A percentile compares a stretch with the other conserved stretches of the same genome.
Evolutionary conservation across 1,140 invertebrate genomes (phyloP).

Genomic region (Microvelia longipes): DNA sequence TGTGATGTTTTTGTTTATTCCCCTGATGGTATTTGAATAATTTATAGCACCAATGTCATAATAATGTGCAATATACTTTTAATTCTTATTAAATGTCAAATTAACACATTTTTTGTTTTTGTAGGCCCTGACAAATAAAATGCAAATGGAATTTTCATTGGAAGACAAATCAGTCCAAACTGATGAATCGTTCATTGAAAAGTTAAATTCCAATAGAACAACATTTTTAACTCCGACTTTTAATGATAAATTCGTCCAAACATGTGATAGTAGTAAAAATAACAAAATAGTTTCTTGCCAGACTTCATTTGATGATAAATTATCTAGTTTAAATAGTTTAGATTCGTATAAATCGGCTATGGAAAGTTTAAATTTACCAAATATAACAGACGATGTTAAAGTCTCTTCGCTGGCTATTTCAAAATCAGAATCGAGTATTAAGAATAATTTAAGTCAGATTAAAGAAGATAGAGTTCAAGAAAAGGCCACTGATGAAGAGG

Average conservation of each 20-base stretch:
- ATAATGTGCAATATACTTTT: too few species aligned
- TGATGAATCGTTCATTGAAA: conserved; percentile 2
- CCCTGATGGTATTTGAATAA: too few species aligned
- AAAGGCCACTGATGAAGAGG: too few species aligned
- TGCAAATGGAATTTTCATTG: conserved; percentile 25
- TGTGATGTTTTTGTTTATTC: too few species aligned
- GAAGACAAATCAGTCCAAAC: conserved; percentile 11
- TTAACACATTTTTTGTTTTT: too few species aligned
- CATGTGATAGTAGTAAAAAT: neutral
- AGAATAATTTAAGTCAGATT: too few species aligned
- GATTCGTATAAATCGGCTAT: neutral
- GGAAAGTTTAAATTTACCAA: neutral
- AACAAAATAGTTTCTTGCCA: neutral
- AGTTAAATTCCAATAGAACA: neutral
- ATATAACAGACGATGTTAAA: neutral
- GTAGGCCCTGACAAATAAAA: conserved; percentile 25
- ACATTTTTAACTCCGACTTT: conserved; percentile 1
- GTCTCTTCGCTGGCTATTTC: neutral
- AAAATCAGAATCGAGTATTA: conserved; percentile 1
- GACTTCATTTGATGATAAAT: neutral
- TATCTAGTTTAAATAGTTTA: neutral
- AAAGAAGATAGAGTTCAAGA: too few species aligned
- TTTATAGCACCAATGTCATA: too few species aligned
- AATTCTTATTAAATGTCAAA: too few species aligned
- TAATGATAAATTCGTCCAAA: neutral